Evolutionary conservation across 2,888 invertebrate genomes (phyloP).

Genomic region (Drosophila picticornis): DNA sequence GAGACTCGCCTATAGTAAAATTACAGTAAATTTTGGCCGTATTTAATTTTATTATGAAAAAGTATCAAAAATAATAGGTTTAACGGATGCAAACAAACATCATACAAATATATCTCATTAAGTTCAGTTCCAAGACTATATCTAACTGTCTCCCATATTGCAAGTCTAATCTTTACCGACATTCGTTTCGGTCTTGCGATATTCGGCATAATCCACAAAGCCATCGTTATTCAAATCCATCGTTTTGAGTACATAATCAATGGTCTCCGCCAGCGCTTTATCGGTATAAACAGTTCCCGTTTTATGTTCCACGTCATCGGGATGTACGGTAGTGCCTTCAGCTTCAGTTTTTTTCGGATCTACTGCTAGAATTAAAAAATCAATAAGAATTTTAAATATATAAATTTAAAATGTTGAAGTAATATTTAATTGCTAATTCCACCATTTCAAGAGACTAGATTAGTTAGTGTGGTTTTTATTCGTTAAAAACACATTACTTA

Average conservation of each 20-base stretch:
- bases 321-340: constrained; percentile 9
- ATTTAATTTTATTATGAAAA: constrained; percentile 43
- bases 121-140: constrained; percentile 30
- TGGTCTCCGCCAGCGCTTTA: constrained; percentile 86
- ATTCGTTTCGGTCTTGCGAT: constrained; percentile 81
- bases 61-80: constrained; percentile 32
- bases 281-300: constrained; percentile 86
- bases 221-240: constrained; percentile 91
- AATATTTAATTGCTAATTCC: background rate
- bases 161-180: constrained; percentile 55
- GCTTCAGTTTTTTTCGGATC: constrained; percentile 41
- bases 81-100: constrained; percentile 36
- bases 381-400: background rate
- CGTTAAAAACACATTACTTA: constrained; percentile 58
- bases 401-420: background rate
- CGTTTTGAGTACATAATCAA: constrained; percentile 88
- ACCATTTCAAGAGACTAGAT: constrained; percentile 2
- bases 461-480: constrained; percentile 53
- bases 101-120: constrained; percentile 15
- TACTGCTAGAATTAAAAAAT: constrained; percentile 50
- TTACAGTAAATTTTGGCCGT: background rate
- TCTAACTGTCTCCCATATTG: background rate
- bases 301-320: constrained; percentile 58
- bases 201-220: constrained; percentile 89
- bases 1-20: background rate